Conservation (phyloP, 53 echinoderm and acorn worm species). For the Holothuria leucospilota region DNA sequence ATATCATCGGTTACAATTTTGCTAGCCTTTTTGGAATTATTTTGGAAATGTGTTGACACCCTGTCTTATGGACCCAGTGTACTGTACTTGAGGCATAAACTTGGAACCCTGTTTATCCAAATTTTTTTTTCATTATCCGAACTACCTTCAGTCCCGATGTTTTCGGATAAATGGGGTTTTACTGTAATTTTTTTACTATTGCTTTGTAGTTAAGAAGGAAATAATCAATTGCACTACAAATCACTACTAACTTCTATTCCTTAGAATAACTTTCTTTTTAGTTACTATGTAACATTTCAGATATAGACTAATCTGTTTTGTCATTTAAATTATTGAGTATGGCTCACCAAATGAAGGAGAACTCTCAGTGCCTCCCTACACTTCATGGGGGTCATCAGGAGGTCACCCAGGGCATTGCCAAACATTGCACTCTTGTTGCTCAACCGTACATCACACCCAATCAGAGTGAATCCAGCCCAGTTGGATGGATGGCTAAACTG, state of each 20-base stretch:
- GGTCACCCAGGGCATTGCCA: conserved; percentile 93
- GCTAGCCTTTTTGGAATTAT: no score
- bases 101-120: no score
- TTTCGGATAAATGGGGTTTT: no score
- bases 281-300: not conserved
- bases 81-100: no score
- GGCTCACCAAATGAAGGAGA: conserved; percentile 93
- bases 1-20: no score
- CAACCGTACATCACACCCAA: conserved; percentile 91
- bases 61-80: no score
- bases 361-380: conserved; percentile 96
- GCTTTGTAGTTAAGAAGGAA: no score
- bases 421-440: conserved; percentile 99
- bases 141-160: no score
- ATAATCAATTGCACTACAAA: no score
- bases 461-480: conserved; percentile 93
- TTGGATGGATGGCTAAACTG: conserved; percentile 94
- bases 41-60: no score
- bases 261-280: not conserved
- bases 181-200: no score
- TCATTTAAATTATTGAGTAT: not conserved
- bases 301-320: not conserved
- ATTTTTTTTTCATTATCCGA: no score
- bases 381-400: conserved; percentile 88
- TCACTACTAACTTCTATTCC: not conserved